phyloP scores from a whole-genome alignment of 2,888 invertebrate species.

The Cephus spinipes region DNA sequence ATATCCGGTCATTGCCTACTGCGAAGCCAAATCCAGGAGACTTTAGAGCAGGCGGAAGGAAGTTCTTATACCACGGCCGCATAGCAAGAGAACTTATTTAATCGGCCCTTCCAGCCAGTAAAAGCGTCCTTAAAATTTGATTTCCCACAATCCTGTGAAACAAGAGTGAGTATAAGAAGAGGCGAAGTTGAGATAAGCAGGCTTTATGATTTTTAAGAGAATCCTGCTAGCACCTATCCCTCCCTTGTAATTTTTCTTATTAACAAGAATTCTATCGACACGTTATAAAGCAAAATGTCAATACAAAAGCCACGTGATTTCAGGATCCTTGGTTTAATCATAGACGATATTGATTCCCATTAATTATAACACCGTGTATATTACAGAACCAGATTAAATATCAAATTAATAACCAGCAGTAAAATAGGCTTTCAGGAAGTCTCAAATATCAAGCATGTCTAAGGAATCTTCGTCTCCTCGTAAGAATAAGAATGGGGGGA shows the following conservation, averaged over 20 bases:
- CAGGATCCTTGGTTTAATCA: neutral
- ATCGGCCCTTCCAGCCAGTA: neutral
- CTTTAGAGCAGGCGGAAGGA: neutral
- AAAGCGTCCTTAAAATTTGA: neutral
- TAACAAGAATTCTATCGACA: neutral
- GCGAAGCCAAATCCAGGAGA: neutral
- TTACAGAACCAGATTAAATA: neutral
- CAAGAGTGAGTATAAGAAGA: neutral
- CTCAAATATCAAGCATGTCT: neutral
- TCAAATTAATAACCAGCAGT: neutral
- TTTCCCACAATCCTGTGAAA: neutral
- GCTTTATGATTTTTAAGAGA: neutral
- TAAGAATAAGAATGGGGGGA: neutral
- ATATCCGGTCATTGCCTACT: neutral
- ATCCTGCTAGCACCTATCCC: neutral
- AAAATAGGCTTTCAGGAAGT: neutral
- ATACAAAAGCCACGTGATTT: neutral
- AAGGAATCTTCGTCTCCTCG: neutral
- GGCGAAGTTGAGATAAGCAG: neutral
- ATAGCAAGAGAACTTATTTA: neutral
- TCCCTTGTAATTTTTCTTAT: neutral
- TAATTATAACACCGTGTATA: neutral
- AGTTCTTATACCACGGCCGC: neutral
- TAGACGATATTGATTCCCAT: neutral
- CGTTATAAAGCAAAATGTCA: neutral